A percentile compares a stretch with the other conserved stretches of the same genome.
phyloP scores from a whole-genome alignment of 2,113 vertebrate species.

The Otolemur garnettii region DNA sequence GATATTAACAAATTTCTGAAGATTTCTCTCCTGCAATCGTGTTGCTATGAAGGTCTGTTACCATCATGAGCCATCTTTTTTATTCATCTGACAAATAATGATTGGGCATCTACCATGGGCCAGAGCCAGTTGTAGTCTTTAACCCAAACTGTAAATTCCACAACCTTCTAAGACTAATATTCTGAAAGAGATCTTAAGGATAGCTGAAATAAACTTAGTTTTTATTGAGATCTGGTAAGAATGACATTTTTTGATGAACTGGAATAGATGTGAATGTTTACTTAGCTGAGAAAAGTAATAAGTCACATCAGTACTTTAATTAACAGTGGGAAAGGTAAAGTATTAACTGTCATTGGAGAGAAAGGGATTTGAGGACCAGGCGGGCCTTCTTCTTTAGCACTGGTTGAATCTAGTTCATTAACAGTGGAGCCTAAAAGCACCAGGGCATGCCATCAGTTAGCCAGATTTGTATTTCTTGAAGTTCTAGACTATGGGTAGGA shows the following conservation, averaged over 20 bases:
- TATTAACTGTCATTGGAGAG: background rate
- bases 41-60: background rate
- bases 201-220: background rate
- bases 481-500: constrained; percentile 52
- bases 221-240: constrained; percentile 17
- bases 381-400: background rate
- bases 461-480: background rate
- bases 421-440: background rate
- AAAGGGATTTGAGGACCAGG: background rate
- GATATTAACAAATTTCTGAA: constrained; percentile 19
- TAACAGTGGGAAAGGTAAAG: background rate
- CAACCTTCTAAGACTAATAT: background rate
- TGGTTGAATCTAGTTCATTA: background rate
- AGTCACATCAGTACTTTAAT: background rate
- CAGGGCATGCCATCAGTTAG: background rate
- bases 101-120: background rate
- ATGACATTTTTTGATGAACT: constrained; percentile 41
- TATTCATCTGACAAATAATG: background rate
- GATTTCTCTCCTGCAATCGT: background rate
- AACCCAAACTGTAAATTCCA: background rate
- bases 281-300: background rate
- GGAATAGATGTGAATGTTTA: background rate
- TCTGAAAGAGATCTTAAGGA: background rate
- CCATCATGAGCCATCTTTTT: background rate
- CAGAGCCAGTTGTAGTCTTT: background rate